Conservation (phyloP, 2,888 invertebrate genomes). For the Mythimna impura region DNA sequence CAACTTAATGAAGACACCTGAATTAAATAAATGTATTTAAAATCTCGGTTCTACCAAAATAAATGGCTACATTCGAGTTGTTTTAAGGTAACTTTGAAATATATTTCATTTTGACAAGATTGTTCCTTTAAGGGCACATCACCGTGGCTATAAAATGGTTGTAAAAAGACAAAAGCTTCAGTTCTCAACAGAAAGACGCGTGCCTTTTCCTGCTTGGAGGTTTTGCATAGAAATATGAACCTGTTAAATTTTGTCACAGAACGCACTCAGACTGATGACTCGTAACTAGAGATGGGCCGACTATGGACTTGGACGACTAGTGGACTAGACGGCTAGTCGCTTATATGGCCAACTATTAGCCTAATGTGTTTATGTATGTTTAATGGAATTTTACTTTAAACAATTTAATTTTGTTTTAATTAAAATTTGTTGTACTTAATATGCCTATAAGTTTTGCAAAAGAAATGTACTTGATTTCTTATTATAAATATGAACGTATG, state of each 20-base stretch:
- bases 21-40: slow-evolving; percentile 34
- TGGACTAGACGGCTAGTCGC: background rate
- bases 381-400: too few relatives aligned
- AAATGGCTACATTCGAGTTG: slow-evolving; percentile 25
- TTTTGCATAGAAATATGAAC: slow-evolving; percentile 63
- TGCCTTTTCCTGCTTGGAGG: slow-evolving; percentile 41
- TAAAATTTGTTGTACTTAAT: too few relatives aligned
- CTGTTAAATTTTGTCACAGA: slow-evolving; percentile 65
- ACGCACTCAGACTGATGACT: slow-evolving; percentile 61
- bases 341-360: background rate
- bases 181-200: slow-evolving; percentile 42
- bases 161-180: slow-evolving; percentile 53
- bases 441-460: too few relatives aligned
- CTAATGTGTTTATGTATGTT: background rate
- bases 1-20: slow-evolving; percentile 26
- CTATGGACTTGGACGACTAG: background rate
- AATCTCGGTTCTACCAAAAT: slow-evolving; percentile 22
- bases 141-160: slow-evolving; percentile 51
- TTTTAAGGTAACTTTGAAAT: slow-evolving; percentile 27
- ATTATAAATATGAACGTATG: background rate
- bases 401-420: too few relatives aligned
- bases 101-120: slow-evolving; percentile 51
- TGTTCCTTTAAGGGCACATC: slow-evolving; percentile 47
- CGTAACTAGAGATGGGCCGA: slow-evolving; percentile 35
- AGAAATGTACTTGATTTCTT: too few relatives aligned